These are phyloP conservation scores for Physella acuta DNA, from an alignment of 1,140 invertebrate genomes.

Conservation along the genomic window DNA sequence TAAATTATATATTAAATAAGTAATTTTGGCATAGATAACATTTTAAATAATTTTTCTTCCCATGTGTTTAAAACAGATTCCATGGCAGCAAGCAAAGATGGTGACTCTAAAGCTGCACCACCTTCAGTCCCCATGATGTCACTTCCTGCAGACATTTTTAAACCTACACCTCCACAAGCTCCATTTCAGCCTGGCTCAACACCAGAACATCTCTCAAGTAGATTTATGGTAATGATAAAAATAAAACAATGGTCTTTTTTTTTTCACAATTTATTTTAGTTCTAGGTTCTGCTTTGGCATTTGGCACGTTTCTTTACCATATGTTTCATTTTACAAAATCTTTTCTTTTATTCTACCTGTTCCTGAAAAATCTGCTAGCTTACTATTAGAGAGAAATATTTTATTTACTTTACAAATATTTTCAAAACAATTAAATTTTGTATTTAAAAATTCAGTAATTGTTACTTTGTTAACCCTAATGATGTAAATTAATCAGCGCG, in stretches of 20 bases:
- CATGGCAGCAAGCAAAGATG: slow-evolving; percentile 20
- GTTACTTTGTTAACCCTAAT: background rate
- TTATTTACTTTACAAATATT: background rate
- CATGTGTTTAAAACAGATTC: slow-evolving; percentile 18
- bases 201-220: slow-evolving; percentile 77
- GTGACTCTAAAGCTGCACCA: slow-evolving; percentile 7
- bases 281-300: too few relatives aligned
- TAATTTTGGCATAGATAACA: slow-evolving; percentile 30
- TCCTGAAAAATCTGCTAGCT: too few relatives aligned
- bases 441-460: background rate
- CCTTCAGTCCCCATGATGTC: slow-evolving; percentile 29
- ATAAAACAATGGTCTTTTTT: too few relatives aligned
- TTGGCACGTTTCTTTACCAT: too few relatives aligned
- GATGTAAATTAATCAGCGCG: background rate
- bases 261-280: too few relatives aligned
- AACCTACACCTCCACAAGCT: slow-evolving; percentile 65
- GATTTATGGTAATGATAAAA: slow-evolving; percentile 75
- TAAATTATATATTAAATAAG: too few relatives aligned
- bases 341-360: too few relatives aligned
- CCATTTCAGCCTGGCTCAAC: slow-evolving; percentile 90
- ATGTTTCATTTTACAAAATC: too few relatives aligned
- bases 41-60: slow-evolving; percentile 26
- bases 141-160: slow-evolving; percentile 35
- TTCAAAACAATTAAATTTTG: background rate
- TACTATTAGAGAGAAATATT: too few relatives aligned